Conservation (phyloP, 2,888 invertebrate species). For the Eupithecia dodoneata region DNA sequence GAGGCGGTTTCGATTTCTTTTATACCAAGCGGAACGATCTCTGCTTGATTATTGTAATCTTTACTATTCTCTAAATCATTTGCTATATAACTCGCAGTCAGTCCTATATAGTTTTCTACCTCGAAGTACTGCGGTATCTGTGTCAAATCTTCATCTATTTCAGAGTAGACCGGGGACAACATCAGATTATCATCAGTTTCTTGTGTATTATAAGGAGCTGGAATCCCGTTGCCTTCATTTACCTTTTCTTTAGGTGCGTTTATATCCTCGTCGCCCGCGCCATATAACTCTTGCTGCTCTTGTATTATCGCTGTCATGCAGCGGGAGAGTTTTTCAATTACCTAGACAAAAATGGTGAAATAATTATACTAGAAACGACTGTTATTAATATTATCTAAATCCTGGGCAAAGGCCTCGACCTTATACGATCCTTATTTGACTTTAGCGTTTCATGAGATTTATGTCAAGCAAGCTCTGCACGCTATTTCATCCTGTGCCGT, state of each 20-base stretch:
- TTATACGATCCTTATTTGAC: no score
- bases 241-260: background rate
- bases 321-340: slow-evolving; percentile 65
- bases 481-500: no score
- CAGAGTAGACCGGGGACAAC: slow-evolving; percentile 29
- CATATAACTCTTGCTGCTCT: slow-evolving; percentile 46
- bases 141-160: slow-evolving; percentile 37
- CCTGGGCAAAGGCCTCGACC: no score
- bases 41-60: background rate
- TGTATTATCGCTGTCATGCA: slow-evolving; percentile 57
- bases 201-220: slow-evolving; percentile 6
- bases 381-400: background rate
- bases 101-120: background rate
- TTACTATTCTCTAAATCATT: background rate
- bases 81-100: slow-evolving; percentile 22
- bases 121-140: slow-evolving; percentile 25
- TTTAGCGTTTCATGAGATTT: no score
- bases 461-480: no score
- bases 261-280: background rate
- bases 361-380: background rate
- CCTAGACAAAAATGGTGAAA: slow-evolving; percentile 49
- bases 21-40: background rate
- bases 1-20: background rate
- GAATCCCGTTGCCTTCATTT: background rate
- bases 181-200: background rate